Evolutionary conservation across 1,140 invertebrate genomes (phyloP).

Genomic region (Hesperophylax magnus): DNA sequence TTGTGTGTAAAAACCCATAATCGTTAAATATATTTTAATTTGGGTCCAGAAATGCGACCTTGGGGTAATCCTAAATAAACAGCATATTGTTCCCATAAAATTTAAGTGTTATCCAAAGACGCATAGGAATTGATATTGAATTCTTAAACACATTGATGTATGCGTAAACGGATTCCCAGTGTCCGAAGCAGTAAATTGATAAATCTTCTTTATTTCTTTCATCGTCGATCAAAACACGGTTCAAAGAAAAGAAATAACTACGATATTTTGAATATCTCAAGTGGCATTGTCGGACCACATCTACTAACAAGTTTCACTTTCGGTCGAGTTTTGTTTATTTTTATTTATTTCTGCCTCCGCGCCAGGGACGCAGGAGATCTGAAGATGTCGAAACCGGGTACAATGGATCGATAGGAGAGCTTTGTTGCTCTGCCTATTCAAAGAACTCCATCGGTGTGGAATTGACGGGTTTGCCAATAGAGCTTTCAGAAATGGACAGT

Average conservation of each 20-base stretch:
- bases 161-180: not conserved
- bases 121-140: no score
- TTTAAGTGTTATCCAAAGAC: no score
- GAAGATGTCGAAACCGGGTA: constrained; percentile 13
- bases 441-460: constrained; percentile 15
- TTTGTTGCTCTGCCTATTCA: constrained; percentile 12
- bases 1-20: no score
- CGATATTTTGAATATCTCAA: constrained; percentile 12
- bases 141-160: no score
- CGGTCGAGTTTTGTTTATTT: constrained; percentile 22
- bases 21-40: no score
- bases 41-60: no score
- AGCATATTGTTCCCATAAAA: no score
- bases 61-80: no score
- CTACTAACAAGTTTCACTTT: constrained; percentile 15
- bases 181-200: not conserved
- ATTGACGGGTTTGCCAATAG: constrained; percentile 16
- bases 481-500: not conserved
- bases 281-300: constrained; percentile 20
- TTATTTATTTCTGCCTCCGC: not conserved
- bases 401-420: constrained; percentile 10
- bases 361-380: constrained; percentile 10
- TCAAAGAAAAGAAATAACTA: not conserved
- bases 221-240: constrained; percentile 9
- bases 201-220: no score